Base-by-base conservation (phyloP, 2,797 vertebrate genomes). In the Sebastes kiyomatsui region DNA sequence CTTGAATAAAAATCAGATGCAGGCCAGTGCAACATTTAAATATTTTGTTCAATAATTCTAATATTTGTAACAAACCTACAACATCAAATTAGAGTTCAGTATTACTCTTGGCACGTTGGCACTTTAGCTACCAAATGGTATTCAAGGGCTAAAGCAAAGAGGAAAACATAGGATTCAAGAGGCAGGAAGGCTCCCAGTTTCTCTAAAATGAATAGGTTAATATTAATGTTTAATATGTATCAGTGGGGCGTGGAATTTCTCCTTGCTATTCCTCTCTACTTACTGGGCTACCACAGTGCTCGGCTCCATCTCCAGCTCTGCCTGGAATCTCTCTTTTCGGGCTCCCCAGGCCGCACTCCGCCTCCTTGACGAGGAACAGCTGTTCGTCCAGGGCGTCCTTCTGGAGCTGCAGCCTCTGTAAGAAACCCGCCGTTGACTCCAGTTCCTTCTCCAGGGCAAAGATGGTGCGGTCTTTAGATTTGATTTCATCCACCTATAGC, bases 301-400 rank as follows among this genome's bases (percentile, higher is more conserved):
- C 99, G 0, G 98, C 98, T 78, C 98, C 98, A 9, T 99, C 98
- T 49, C 97, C 98, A 0, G 97, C 98, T 72, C 98, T 95, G 84
- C 99, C 98, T 0, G 98, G 98, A 72, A 99, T 98, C 93, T 99
- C 99, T 83, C 99, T 95, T 90, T 99, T 99, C 0, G 99, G 99
- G 85, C 98, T 99, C 88, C 98, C 98, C 93, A 99, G 95, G 89
- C 97, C 97, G 35, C 99, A 99, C 87, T 99, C 99, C 0, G 97
- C 97, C 90, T 99, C 99, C 83, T 99, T 99, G 52, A 97, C 98
- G 11, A 99, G 93, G 90, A 99, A 99, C 25, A 99, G 96, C 58
- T 99, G 98, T 38, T 99, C 99, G 38, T 99, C 99, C 93, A 99
- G 94, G 4, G 98, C 97, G 23, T 99, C 99, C 76, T 99, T 99